Conservation (phyloP, 2,113 vertebrate genomes). For the Anguilla japonica region DNA sequence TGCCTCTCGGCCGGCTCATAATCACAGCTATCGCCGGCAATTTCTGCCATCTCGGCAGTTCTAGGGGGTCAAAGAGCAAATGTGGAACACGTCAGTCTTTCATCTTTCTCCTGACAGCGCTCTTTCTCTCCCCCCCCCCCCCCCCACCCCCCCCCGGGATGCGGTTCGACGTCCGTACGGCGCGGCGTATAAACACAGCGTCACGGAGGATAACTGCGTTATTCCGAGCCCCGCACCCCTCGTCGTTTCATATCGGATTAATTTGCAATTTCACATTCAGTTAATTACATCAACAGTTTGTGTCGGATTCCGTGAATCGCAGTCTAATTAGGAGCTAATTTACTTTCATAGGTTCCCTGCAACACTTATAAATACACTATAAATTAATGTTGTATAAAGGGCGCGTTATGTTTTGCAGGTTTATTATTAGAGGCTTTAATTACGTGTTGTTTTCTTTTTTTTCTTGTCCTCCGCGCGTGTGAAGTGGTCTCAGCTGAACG, state of each 20-base stretch:
- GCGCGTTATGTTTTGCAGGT: slow-evolving; percentile 61
- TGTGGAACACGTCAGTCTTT: slow-evolving; percentile 15
- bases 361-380: slow-evolving; percentile 67
- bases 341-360: slow-evolving; percentile 55
- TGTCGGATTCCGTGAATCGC: slow-evolving; percentile 62
- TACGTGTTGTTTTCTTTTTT: slow-evolving; percentile 49
- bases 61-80: slow-evolving; percentile 13
- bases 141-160: slow-evolving; percentile 23
- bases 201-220: slow-evolving; percentile 55
- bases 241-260: slow-evolving; percentile 56
- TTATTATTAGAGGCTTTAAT: slow-evolving; percentile 55
- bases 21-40: neutral
- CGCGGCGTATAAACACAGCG: slow-evolving; percentile 53
- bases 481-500: slow-evolving; percentile 26
- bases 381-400: slow-evolving; percentile 65
- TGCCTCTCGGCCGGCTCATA: neutral
- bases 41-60: slow-evolving; percentile 1
- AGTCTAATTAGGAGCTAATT: slow-evolving; percentile 72
- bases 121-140: slow-evolving; percentile 11
- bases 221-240: slow-evolving; percentile 39
- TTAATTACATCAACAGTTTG: slow-evolving; percentile 69
- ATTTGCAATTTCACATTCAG: slow-evolving; percentile 71
- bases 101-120: neutral
- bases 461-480: slow-evolving; percentile 43
- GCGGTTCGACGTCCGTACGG: slow-evolving; percentile 22